Conservation (phyloP, 23 tunicate species). For the Corella eumyota region DNA sequence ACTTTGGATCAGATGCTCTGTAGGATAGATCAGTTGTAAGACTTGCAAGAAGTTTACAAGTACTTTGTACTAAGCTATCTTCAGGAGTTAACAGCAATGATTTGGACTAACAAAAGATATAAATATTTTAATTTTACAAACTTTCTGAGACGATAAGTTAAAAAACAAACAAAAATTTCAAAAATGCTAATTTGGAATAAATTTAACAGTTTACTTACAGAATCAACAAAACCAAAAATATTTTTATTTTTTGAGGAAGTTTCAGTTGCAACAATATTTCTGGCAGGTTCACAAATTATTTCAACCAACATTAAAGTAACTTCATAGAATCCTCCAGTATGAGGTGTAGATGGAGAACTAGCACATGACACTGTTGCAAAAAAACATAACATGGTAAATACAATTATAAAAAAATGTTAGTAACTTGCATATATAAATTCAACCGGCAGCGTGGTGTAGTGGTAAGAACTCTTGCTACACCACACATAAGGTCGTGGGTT, state of each 20-base stretch:
- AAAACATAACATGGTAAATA: too few species aligned
- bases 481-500: too few species aligned
- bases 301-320: slow-evolving; percentile 41
- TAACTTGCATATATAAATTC: too few species aligned
- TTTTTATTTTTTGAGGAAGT: slow-evolving; percentile 1
- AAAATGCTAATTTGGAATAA: too few species aligned
- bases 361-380: neutral
- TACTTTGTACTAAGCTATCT: slow-evolving; percentile 16
- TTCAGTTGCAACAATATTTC: neutral
- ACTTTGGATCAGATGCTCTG: slow-evolving; percentile 16
- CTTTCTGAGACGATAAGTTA: neutral
- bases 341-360: neutral
- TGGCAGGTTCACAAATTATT: slow-evolving; percentile 37
- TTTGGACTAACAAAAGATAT: slow-evolving; percentile 10
- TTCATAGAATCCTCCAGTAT: slow-evolving; percentile 34
- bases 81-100: slow-evolving; percentile 21
- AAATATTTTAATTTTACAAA: neutral
- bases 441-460: too few species aligned
- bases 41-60: slow-evolving; percentile 36
- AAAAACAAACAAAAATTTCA: too few species aligned
- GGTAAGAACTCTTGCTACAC: too few species aligned
- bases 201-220: too few species aligned
- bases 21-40: slow-evolving; percentile 31
- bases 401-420: too few species aligned
- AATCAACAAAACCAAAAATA: neutral